Evolutionary conservation across 2,113 vertebrate species (phyloP), one percentile per base, ranked within the genome.

Genomic region (Vanacampus margaritifer): DNA sequence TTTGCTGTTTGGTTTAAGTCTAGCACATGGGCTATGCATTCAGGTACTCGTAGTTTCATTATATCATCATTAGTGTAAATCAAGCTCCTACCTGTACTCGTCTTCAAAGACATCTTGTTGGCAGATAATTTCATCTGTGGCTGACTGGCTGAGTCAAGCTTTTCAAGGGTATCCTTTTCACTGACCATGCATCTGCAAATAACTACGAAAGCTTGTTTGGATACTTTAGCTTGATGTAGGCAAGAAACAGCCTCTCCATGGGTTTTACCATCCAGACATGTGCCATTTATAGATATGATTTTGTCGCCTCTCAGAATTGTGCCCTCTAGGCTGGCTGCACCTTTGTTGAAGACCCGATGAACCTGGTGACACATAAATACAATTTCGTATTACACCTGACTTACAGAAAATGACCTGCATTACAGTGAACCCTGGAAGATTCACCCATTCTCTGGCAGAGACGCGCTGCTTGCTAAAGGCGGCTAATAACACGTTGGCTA

Each of bases 261-360:
- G 48, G 92, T 88, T n/a, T 91, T 93, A 35, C 89, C 93, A 0
- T 86, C 83, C 59, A 98, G 65, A 35, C 86, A 90, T 43, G 73
- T 79, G 23, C 95, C 94, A 36, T 98, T 98, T 82, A 98, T 88
- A 0, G 94, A 97, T 45, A 98, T 65, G 73, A 98, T 85, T 72
- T 85, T 58, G 83, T 98, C 96, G 41, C 96, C 95, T 58, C 84
- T 90, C 82, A 88, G 91, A 76, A 98, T 87, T 32, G 93, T 94
- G 36, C 95, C 94, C 88, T 97, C 95, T 61, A 92, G 87, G 72
- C 91, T 91, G 24, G 95, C 94, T 6, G 89, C 90, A 50, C 96
- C 96, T 85, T 93, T 95, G 68, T 89, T 89, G 88, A 98, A 98
- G 54, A 98, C 94, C 65, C 95, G 93, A 84, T 98, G 96, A 48